Evolutionary conservation across 2,888 invertebrate species (phyloP), one percentile per base, ranked within the genome.

Genomic region (Ormyrus nitidulus): DNA sequence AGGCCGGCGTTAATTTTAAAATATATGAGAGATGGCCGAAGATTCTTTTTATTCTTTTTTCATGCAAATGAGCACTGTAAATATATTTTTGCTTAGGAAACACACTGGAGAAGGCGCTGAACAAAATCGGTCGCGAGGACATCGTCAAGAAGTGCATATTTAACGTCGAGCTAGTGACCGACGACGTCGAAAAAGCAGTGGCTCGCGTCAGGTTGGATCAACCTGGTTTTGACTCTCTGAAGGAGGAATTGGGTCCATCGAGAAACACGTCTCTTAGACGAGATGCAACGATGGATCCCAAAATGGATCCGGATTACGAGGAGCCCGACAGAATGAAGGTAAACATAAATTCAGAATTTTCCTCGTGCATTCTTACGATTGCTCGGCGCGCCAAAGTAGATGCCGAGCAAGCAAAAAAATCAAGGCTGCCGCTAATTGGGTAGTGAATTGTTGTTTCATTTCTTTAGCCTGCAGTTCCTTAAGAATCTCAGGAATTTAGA

Each of bases 81-180:
- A 66, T 44, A 66, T 44, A 19, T 81, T 80, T 70, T 83, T 74
- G 19, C n/a, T 6, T 91, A 92, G 96, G 95, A 51, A 96, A 96
- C 88, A 93, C 93, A 70, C 90, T 97, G 81, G 95, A 96, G 86
- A 93, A 94, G 86, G 96, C 95, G 1, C 91, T 97, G 70, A 93
- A 94, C 82, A 94, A 94, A 88, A 96, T 97, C 74, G 94, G 94
- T 62, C 92, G 97, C 56, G 94, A 94, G 83, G 97, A 97, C 90
- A 96, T 97, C 84, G 95, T 96, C 0, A 93, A 94, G 79, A 94
- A 94, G 87, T 95, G 96, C 89, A 94, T 90, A 84, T 93, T 93
- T 85, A 95, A 95, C 87, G 92, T 95, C n/a, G 95, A 95, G 87
- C 91, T 94, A 19, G 95, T 96, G 1, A 96, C 95, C 0, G 96